phyloP scores from a whole-genome alignment of 2,888 invertebrate species.

The Cephus runcator region DNA sequence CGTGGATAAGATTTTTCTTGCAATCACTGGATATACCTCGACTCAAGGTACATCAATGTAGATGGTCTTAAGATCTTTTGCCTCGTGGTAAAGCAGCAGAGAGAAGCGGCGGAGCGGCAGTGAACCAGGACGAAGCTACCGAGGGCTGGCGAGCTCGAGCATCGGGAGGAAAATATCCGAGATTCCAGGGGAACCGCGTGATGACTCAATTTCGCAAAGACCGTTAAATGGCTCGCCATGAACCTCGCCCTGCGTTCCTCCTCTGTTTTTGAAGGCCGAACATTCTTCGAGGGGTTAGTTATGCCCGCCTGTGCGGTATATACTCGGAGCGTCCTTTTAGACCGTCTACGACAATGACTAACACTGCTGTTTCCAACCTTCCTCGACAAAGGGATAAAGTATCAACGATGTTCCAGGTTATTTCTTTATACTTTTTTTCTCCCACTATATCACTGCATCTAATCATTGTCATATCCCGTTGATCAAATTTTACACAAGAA shows the following conservation, averaged over 20 bases:
- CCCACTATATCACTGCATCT: neutral
- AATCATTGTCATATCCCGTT: neutral
- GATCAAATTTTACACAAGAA: too few relatives aligned
- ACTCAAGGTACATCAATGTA: neutral
- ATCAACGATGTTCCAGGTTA: neutral
- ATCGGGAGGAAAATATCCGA: constrained; percentile 69
- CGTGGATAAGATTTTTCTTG: neutral
- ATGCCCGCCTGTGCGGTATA: constrained; percentile 13
- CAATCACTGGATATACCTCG: neutral
- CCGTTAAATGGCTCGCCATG: constrained; percentile 63
- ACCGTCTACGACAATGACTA: neutral
- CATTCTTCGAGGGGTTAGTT: constrained; percentile 53
- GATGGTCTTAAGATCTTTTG: neutral
- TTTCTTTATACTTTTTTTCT: neutral
- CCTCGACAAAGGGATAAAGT: neutral
- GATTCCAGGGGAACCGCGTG: constrained; percentile 65
- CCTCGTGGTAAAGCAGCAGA: neutral
- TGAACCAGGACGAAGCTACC: neutral
- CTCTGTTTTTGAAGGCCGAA: constrained; percentile 61
- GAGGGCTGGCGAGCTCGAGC: constrained; percentile 38
- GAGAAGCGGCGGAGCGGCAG: neutral
- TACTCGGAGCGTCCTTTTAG: neutral
- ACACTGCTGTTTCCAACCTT: neutral
- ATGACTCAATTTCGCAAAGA: constrained; percentile 65
- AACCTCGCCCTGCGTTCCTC: constrained; percentile 50